A percentile compares a stretch with the other conserved stretches of the same genome.
These are phyloP conservation scores for Crypturellus undulatus DNA, from an alignment of 2,113 vertebrate species.

Conservation along the genomic window DNA sequence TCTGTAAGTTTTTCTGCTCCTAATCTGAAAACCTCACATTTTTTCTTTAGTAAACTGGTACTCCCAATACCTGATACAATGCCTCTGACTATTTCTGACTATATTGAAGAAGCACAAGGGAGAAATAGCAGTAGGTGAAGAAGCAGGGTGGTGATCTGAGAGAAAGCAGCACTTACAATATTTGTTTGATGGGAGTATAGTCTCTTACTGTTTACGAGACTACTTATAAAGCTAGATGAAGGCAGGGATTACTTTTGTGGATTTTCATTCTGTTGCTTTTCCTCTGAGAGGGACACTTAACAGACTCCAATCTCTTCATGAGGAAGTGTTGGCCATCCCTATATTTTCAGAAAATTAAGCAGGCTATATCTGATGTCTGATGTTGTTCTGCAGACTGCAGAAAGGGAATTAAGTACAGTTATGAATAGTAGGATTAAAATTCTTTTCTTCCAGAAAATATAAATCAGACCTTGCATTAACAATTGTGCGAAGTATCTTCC, in stretches of 20 bases:
- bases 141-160: neutral
- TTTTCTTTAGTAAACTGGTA: neutral
- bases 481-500: neutral
- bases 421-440: neutral
- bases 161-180: neutral
- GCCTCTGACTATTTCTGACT: neutral
- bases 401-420: neutral
- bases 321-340: neutral
- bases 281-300: neutral
- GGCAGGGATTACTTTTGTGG: neutral
- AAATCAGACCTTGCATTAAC: neutral
- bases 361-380: neutral
- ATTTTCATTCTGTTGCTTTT: neutral
- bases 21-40: neutral
- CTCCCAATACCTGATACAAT: neutral
- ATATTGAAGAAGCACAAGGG: neutral
- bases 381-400: neutral
- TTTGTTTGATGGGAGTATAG: neutral
- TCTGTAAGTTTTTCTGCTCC: neutral
- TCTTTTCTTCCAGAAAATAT: neutral
- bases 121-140: neutral
- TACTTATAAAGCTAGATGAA: neutral
- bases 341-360: neutral
- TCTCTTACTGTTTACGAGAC: neutral
- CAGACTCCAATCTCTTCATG: neutral